Evolutionary conservation across 2,888 invertebrate species (phyloP), one percentile per base, ranked within the genome.

Genomic region (Lithosia quadra): DNA sequence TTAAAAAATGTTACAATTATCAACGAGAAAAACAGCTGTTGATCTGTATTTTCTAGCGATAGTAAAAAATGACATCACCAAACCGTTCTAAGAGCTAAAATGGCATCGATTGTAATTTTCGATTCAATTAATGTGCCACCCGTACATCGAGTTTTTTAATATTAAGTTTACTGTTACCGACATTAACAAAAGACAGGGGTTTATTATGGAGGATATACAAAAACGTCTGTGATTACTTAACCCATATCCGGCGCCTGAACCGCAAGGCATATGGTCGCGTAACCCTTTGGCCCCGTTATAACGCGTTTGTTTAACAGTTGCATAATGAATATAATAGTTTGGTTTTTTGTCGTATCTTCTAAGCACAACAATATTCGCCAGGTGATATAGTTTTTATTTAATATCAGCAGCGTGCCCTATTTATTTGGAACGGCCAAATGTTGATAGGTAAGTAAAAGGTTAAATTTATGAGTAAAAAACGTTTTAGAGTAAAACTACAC

Each of bases 261-360:
- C 78, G 71, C 81, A 77, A 75, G 81, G 84, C 94, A 93, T 92
- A 92, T 94, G 93, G 90, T 87, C 88, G 74, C 86, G 81, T 93
- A 95, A 95, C 95, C 95, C 95, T 94, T 95, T 94, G 91, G 93
- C 94, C 94, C 94, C 93, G 94, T 94, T 94, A 93, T 87, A 81
- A 76, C 78, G 76, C 85, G 82, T 87, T 92, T 88, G 86, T 86
- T 87, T 83, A 85, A 86, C 94, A 93, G 94, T 94, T 94, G 93
- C 91, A 84, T 88, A 88, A 88, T 90, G 80, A 89, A 79, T 86
- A 90, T 90, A 91, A 91, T 89, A 87, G 89, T 69, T 84, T 81
- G 64, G 74, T 87, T 91, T 91, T 91, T 91, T 87, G 70, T 69
- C 73, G 68, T 78, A 84, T 84, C 85, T 77, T 73, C 81, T 15